Base-by-base conservation (phyloP, 1,140 invertebrate genomes). In the Ephestia elutella region DNA sequence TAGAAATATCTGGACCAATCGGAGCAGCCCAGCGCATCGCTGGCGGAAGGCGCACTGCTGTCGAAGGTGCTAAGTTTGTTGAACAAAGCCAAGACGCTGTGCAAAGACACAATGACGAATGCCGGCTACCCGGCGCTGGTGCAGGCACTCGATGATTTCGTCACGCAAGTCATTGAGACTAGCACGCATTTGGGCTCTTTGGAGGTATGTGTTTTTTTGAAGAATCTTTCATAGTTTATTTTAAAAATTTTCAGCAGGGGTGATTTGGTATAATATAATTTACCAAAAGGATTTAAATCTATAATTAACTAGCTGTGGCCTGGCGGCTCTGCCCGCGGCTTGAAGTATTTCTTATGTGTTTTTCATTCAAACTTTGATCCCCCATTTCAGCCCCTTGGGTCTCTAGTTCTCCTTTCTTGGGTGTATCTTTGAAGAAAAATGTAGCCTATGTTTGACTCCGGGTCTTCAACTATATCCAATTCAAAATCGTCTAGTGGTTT, bases 121-220 rank as follows among this genome's bases (percentile, higher is more conserved):
- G 89, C 89, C 9, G 76, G 80, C 0, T 94, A 94, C 75, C 90
- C 91, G 0, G 72, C 80, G 0, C 66, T 93, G 4, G 90, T 94
- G 13, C 77, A 89, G 11, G 89, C 85, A 0, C 70, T 96, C 17
- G 93, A 96, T 58, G 88, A 90, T 35, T 91, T 95, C 35, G 86
- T 94, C 0, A 91, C 90, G 4, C 84, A 90, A 15, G 90, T 93
- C 21, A 91, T 94, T 63, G 91, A 93, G 65, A 92, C 90, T 0
- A 92, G 91, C 62, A 86, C 87, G 7, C 89, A 92, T 72, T 73
- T 95, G 54, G 92, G 92, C 48, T 89, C 90, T 13, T 81, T 94
- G 28, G 92, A 95, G 65, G 92, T 94, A 68, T 84, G 85, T 65
- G 3, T 28, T 28, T 8, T 28, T 28, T n/a, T n/a, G n/a, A n/a